A percentile compares a stretch with the other conserved stretches of the same genome.
Conservation (phyloP, 1,140 invertebrate species). For the Hyphantria cunea region DNA sequence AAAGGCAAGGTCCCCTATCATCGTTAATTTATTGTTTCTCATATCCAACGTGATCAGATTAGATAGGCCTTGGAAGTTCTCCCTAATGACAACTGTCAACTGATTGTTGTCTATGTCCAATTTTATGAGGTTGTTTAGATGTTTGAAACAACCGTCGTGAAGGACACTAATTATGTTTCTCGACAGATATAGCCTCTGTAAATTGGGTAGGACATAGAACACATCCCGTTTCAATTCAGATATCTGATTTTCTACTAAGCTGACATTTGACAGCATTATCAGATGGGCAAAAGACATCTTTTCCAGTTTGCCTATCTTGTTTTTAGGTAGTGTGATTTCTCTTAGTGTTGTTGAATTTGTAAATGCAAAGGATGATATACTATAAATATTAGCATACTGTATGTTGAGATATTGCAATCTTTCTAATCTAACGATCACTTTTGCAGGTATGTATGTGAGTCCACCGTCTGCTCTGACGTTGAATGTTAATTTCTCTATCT, state of each 20-base stretch:
- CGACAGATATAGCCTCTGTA: conserved; percentile 85
- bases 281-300: conserved; percentile 87
- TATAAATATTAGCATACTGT: conserved; percentile 87
- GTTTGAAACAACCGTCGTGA: conserved; percentile 88
- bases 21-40: conserved; percentile 86
- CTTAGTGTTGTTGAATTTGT: conserved; percentile 86
- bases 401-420: conserved; percentile 86
- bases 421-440: conserved; percentile 85
- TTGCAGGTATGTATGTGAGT: conserved; percentile 86
- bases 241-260: conserved; percentile 88
- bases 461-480: conserved; percentile 85
- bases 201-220: conserved; percentile 86
- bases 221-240: conserved; percentile 87
- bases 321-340: conserved; percentile 86
- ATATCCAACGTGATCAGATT: conserved; percentile 86
- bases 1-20: conserved; percentile 88
- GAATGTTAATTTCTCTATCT: conserved; percentile 86
- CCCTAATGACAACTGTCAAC: conserved; percentile 85
- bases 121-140: conserved; percentile 85
- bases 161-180: conserved; percentile 87
- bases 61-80: conserved; percentile 87
- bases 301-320: conserved; percentile 85
- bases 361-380: conserved; percentile 86
- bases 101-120: conserved; percentile 87
- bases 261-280: conserved; percentile 84